Conservation (phyloP, 2,888 invertebrate species). For the Hecatera dysodea region DNA sequence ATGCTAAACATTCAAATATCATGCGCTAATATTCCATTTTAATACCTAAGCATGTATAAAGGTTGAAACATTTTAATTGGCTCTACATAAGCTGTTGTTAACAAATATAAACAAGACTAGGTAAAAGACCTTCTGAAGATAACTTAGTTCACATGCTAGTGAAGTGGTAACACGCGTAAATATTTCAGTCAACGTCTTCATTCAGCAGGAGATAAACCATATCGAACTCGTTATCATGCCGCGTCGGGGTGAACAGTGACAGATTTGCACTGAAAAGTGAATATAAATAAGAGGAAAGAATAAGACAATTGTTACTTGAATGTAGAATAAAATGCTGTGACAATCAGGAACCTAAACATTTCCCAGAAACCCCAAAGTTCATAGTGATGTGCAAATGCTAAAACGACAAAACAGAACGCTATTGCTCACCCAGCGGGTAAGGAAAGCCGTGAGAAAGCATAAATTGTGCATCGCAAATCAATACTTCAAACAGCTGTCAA, state of each 20-base stretch:
- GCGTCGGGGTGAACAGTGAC: slow-evolving; percentile 13
- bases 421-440: not conserved
- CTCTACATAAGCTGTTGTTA: not conserved
- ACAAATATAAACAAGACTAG: slow-evolving; percentile 4
- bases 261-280: slow-evolving; percentile 14
- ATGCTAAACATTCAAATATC: not conserved
- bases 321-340: not conserved
- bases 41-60: not conserved
- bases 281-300: not conserved
- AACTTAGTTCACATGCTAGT: slow-evolving; percentile 18
- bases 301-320: not conserved
- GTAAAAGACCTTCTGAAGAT: slow-evolving; percentile 17
- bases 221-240: slow-evolving; percentile 37
- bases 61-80: not conserved
- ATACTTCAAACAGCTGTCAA: slow-evolving; percentile 34
- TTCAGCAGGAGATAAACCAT: slow-evolving; percentile 34
- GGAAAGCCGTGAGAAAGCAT: not conserved
- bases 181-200: slow-evolving; percentile 47
- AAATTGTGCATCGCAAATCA: slow-evolving; percentile 22
- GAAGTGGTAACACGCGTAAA: slow-evolving; percentile 36
- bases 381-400: slow-evolving; percentile 3
- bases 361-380: not conserved
- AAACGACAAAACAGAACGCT: not conserved
- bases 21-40: not conserved
- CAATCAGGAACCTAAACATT: not conserved